Evolutionary conservation across 1,140 invertebrate genomes (phyloP).

Genomic region (Eueides isabella): DNA sequence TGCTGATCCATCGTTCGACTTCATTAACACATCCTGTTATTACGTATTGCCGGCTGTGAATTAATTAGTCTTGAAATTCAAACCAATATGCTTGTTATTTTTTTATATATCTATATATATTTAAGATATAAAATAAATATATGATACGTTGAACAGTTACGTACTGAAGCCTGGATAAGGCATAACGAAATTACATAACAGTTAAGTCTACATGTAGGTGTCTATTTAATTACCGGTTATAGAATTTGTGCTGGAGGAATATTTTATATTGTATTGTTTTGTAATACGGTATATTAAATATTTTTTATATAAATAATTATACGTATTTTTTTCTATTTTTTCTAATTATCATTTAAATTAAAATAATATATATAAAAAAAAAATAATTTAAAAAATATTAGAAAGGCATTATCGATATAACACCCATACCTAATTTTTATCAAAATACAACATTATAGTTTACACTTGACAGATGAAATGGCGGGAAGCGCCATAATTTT

Average conservation of each 20-base stretch:
- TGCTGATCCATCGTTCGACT: conserved; percentile 38
- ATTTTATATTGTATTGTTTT: not conserved
- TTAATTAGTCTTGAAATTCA: conserved; percentile 10
- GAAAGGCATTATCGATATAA: conserved; percentile 17
- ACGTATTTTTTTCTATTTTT: not conserved
- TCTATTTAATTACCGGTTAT: conserved; percentile 10
- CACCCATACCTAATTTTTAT: conserved; percentile 28
- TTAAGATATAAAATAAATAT: not conserved
- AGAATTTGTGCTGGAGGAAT: not conserved
- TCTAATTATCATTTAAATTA: not conserved
- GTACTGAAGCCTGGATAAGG: conserved; percentile 1
- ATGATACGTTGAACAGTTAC: not conserved
- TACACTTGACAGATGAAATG: conserved; percentile 40
- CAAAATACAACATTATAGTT: conserved; percentile 11
- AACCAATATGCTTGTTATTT: not conserved
- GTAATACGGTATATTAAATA: not conserved
- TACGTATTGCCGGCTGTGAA: conserved; percentile 21
- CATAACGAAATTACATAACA: conserved; percentile 4
- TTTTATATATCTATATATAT: not conserved
- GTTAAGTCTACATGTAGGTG: not conserved
- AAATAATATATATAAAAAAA: not conserved
- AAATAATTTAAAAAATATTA: conserved; percentile 1
- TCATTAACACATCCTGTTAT: conserved; percentile 26
- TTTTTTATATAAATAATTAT: not conserved
- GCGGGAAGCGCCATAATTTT: conserved; percentile 42